Conservation (phyloP, 2,113 vertebrate species). For the Polypterus bichir region DNA sequence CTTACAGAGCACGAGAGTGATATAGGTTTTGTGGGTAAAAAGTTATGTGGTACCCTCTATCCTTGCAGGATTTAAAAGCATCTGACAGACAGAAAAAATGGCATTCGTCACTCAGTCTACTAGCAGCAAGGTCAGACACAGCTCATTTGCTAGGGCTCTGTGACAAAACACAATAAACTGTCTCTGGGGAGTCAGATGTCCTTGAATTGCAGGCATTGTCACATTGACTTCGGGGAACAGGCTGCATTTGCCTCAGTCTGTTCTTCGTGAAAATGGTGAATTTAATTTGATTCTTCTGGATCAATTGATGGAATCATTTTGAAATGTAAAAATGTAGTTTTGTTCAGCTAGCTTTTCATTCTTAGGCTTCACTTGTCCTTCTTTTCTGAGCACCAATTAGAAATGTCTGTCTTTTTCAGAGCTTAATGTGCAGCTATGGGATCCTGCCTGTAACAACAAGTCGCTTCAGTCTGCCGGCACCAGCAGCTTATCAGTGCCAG, state of each 20-base stretch:
- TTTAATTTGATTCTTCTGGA: no score
- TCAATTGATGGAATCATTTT: background rate
- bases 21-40: no score
- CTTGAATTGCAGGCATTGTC: slow-evolving; percentile 15
- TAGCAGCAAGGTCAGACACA: slow-evolving; percentile 18
- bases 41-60: no score
- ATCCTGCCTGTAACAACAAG: slow-evolving; percentile 27
- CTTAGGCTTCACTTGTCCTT: background rate
- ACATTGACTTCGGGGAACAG: slow-evolving; percentile 12
- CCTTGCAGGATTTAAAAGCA: no score
- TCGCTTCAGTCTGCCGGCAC: slow-evolving; percentile 24
- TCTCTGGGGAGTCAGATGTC: slow-evolving; percentile 15
- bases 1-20: no score
- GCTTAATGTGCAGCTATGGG: slow-evolving; percentile 38
- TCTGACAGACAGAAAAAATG: background rate
- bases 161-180: slow-evolving; percentile 13
- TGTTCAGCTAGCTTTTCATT: background rate
- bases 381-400: background rate
- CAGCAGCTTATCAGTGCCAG: slow-evolving; percentile 22
- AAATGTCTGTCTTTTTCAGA: slow-evolving; percentile 32
- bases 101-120: slow-evolving; percentile 20
- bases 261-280: no score
- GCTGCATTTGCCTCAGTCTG: background rate
- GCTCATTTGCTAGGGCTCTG: slow-evolving; percentile 17
- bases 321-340: background rate